Base-by-base conservation (phyloP, 2,113 vertebrate species). In the Melanostigma gelatinosum region DNA sequence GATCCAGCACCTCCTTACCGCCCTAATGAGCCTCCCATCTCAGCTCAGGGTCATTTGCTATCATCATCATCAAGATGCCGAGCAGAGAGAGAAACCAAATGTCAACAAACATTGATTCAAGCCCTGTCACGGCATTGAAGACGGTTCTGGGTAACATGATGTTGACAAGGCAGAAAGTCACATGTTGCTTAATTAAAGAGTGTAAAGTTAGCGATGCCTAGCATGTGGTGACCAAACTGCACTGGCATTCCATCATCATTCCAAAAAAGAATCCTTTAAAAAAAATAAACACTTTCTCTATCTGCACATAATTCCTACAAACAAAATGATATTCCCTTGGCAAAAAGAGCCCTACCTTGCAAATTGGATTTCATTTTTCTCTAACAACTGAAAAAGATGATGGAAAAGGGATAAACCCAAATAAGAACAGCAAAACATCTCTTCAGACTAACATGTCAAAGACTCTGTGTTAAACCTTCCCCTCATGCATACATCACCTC, bases 21-120 rank as follows among this genome's bases (percentile, higher is more conserved):
- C 55, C 61, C 38, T 89, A 87, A 88, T 79, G 83, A 92, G 83
- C 65, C 74, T 66, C 86, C 72, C 40, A 70, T 83, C 85, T 78
- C 75, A 70, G 75, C 65, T 82, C 67, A 54, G 52, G 64, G 80
- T 86, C 55, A 75, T 81, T 82, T 75, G 13, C 73, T 62, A 67
- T 77, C 61, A 85, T 54, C 61, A 85, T 54, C 58, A 61, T 80
- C 61, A 86, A 79, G 69, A 50, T 75, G 54, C 16, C 46, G 20
- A 62, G 16, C 12, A 57, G 29, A 65, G 13, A 72, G 10, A 42
- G 9, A 64, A 62, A 65, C 40, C 11, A 62, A 46, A 27, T 65
- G 42, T 71, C 6, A 8, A 42, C n/a, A 50, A 61, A 58, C 22
- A 42, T 27, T 46, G 7, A 48, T 42, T 58, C 38, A 62, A 27